Conservation (phyloP, 2,888 invertebrate species). For the Calliopum simillimum region DNA sequence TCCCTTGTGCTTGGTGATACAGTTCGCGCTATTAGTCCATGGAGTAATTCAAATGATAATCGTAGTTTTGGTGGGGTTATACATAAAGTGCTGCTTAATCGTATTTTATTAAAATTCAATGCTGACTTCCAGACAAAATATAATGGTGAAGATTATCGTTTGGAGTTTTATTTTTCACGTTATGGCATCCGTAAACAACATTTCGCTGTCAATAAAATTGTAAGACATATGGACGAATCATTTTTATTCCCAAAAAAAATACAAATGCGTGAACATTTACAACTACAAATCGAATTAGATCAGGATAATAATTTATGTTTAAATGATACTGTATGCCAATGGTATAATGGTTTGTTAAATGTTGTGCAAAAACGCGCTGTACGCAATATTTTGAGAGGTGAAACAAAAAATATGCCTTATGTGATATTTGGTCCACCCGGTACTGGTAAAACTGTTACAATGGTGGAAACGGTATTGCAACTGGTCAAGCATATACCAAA, state of each 20-base stretch:
- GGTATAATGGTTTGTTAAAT: conserved; percentile 83
- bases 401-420: conserved; percentile 84
- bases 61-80: conserved; percentile 78
- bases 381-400: conserved; percentile 80
- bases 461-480: conserved; percentile 89
- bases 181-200: conserved; percentile 77
- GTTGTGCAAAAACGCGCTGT: conserved; percentile 84
- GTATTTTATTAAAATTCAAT: conserved; percentile 82
- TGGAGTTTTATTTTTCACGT: conserved; percentile 78
- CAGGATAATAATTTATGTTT: conserved; percentile 50
- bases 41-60: conserved; percentile 52
- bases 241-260: conserved; percentile 77
- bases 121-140: conserved; percentile 80
- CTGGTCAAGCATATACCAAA: conserved; percentile 75
- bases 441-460: conserved; percentile 86
- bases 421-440: conserved; percentile 90
- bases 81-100: conserved; percentile 76
- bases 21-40: conserved; percentile 70
- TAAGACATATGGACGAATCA: conserved; percentile 73
- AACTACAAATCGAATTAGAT: conserved; percentile 56
- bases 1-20: conserved; percentile 85
- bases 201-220: conserved; percentile 76
- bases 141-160: conserved; percentile 79
- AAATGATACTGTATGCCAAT: conserved; percentile 63
- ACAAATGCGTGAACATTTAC: conserved; percentile 48